These are phyloP conservation scores for Drosophila leontia DNA, from an alignment of 1,140 invertebrate genomes.

Conservation along the genomic window DNA sequence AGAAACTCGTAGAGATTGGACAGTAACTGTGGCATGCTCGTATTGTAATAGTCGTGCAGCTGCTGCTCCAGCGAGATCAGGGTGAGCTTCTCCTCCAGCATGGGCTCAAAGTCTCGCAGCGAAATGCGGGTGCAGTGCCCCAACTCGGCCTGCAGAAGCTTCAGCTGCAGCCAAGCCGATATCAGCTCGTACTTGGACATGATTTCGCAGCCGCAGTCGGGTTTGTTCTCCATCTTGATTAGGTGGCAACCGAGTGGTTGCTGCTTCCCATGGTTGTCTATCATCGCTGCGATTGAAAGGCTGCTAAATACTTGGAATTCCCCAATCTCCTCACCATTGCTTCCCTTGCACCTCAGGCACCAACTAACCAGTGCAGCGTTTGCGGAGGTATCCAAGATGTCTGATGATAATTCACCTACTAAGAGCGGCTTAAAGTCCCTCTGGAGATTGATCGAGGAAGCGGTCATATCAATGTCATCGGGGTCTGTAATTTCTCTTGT, in stretches of 20 bases:
- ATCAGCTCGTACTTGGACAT: conserved; percentile 77
- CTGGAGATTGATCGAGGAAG: conserved; percentile 6
- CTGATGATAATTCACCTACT: conserved; percentile 17
- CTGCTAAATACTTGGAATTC: conserved; percentile 49
- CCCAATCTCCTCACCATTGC: not conserved
- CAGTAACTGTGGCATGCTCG: conserved; percentile 47
- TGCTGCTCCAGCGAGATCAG: conserved; percentile 53
- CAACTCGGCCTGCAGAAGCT: conserved; percentile 37
- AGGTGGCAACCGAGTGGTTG: conserved; percentile 52
- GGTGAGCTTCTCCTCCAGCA: conserved; percentile 59
- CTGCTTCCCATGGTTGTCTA: conserved; percentile 13
- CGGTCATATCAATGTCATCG: not conserved
- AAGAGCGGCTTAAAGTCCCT: conserved; percentile 29
- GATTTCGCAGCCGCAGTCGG: conserved; percentile 73
- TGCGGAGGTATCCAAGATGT: not conserved
- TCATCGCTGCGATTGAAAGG: conserved; percentile 43
- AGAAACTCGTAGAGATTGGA: conserved; percentile 65
- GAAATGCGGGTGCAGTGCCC: conserved; percentile 58
- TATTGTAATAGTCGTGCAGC: conserved; percentile 56
- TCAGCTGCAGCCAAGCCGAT: conserved; percentile 67
- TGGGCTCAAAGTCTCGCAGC: conserved; percentile 39
- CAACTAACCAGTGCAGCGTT: conserved; percentile 59
- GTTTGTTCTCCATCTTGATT: conserved; percentile 73
- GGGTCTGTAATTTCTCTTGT: not conserved
- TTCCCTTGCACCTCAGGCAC: conserved; percentile 20